Conservation (phyloP, 2,888 invertebrate species). For the Rotaria sp. region DNA sequence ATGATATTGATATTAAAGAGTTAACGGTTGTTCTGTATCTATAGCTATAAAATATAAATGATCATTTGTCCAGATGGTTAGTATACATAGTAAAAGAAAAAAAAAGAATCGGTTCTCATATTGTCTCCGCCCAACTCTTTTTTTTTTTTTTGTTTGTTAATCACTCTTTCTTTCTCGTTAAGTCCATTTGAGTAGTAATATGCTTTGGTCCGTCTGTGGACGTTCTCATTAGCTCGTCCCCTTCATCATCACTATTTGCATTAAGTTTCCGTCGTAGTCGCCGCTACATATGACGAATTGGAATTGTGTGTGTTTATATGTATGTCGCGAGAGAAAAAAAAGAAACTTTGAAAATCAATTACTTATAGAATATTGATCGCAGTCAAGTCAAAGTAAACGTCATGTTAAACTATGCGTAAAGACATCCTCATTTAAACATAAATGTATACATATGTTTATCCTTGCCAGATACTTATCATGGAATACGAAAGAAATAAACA, state of each 20-base stretch:
- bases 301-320: not conserved
- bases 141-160: not conserved
- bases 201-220: not conserved
- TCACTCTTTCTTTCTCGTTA: not conserved
- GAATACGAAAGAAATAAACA: no score
- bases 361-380: not conserved
- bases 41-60: not conserved
- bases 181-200: slow-evolving; percentile 10
- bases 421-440: not conserved
- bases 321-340: not conserved
- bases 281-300: not conserved
- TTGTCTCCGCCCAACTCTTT: not conserved
- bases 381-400: not conserved
- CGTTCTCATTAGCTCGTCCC: slow-evolving; percentile 14
- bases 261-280: slow-evolving; percentile 7
- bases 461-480: not conserved
- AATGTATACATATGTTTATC: not conserved
- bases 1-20: not conserved
- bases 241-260: slow-evolving; percentile 10
- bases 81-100: not conserved
- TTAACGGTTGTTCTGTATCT: not conserved
- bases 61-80: not conserved
- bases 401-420: slow-evolving; percentile 4
- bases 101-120: not conserved
- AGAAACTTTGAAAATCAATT: slow-evolving; percentile 14